These are phyloP conservation scores for Noctua fimbriata DNA, from an alignment of 2,888 invertebrate genomes.

Conservation along the genomic window DNA sequence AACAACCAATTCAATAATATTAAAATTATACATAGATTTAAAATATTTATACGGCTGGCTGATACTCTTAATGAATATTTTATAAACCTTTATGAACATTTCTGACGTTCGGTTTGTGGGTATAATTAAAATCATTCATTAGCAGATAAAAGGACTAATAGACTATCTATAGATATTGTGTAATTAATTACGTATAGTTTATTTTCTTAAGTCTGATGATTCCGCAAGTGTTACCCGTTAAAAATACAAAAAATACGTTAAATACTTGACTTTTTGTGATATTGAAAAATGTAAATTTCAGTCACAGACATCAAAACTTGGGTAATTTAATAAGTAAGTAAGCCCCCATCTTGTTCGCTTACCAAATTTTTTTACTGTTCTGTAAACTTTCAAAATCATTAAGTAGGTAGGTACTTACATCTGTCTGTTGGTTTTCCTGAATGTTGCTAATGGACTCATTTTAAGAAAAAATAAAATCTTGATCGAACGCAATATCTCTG, in stretches of 20 bases:
- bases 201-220: background rate
- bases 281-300: background rate
- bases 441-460: constrained; percentile 76
- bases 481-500: constrained; percentile 45
- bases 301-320: background rate
- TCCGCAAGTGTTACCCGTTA: background rate
- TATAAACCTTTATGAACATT: constrained; percentile 32
- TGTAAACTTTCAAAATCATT: background rate
- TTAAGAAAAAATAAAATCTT: constrained; percentile 41
- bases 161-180: background rate
- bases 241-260: background rate
- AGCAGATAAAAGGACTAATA: background rate
- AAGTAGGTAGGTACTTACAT: constrained; percentile 76
- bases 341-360: background rate
- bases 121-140: constrained; percentile 11
- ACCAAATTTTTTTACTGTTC: background rate
- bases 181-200: background rate
- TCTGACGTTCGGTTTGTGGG: constrained; percentile 5
- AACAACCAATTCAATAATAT: constrained; percentile 37
- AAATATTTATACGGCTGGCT: constrained; percentile 44
- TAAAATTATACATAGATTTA: constrained; percentile 43
- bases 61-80: constrained; percentile 55
- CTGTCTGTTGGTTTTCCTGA: constrained; percentile 73
- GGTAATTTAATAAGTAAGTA: background rate
- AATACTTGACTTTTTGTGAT: background rate